phyloP scores from a whole-genome alignment of 2,113 vertebrate species.

The Cervus canadensis region DNA sequence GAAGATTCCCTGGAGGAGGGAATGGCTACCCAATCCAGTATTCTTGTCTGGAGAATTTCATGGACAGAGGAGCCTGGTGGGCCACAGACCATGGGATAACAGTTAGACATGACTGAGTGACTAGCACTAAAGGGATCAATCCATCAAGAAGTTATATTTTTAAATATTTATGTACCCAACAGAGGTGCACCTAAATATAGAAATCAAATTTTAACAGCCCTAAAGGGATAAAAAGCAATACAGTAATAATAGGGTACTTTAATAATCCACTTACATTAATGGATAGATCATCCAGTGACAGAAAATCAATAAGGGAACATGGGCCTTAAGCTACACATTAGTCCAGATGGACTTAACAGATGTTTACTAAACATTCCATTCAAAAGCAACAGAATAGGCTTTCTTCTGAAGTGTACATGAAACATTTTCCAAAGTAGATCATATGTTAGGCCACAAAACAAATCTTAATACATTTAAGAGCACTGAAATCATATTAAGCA shows the following conservation, averaged over 20 bases:
- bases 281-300: neutral
- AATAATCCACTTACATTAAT: neutral
- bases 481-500: neutral
- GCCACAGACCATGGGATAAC: neutral
- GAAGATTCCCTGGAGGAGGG: neutral
- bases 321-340: neutral
- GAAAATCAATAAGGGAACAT: neutral
- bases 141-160: neutral
- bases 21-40: neutral
- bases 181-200: neutral
- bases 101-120: neutral
- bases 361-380: neutral
- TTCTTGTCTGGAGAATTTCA: neutral
- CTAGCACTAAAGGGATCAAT: neutral
- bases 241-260: neutral
- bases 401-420: neutral
- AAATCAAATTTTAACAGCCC: neutral
- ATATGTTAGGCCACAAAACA: neutral
- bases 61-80: neutral
- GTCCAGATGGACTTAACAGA: neutral
- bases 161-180: neutral
- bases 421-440: neutral
- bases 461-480: neutral
- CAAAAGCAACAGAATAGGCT: neutral
- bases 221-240: too few relatives aligned